These are phyloP conservation scores for Melanostoma scalare DNA, from an alignment of 2,888 invertebrate genomes.

Conservation along the genomic window DNA sequence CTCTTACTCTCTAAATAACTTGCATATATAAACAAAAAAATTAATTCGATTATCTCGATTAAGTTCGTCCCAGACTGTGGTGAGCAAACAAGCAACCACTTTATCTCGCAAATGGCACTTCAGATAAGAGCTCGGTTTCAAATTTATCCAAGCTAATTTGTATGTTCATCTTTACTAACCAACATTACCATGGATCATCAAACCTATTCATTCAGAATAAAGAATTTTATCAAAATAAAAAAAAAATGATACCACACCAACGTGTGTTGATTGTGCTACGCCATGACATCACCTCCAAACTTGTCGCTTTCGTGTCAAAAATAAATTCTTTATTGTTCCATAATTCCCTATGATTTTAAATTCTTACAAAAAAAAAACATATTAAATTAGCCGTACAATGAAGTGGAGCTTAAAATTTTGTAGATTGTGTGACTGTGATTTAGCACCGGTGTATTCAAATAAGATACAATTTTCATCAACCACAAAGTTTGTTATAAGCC, in stretches of 20 bases:
- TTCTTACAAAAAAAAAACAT: slow-evolving; percentile 23
- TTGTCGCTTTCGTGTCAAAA: slow-evolving; percentile 31
- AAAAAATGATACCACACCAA: slow-evolving; percentile 9
- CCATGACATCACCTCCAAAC: slow-evolving; percentile 56
- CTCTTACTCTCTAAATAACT: neutral
- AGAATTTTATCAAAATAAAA: neutral
- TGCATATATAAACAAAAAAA: slow-evolving; percentile 21
- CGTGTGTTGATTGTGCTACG: slow-evolving; percentile 21
- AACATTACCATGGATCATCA: slow-evolving; percentile 17
- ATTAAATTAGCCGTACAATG: slow-evolving; percentile 35
- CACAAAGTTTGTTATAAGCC: slow-evolving; percentile 2
- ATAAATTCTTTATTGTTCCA: slow-evolving; percentile 33
- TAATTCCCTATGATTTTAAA: slow-evolving; percentile 15
- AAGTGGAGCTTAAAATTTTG: slow-evolving; percentile 10
- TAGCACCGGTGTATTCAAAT: neutral
- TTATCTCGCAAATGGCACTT: slow-evolving; percentile 12
- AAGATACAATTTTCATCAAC: neutral
- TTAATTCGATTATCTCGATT: slow-evolving; percentile 41
- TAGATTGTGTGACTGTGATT: slow-evolving; percentile 9
- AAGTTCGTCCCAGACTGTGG: neutral
- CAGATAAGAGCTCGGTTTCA: slow-evolving; percentile 15
- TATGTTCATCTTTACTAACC: no score
- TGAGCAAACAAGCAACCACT: slow-evolving; percentile 16
- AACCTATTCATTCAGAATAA: slow-evolving; percentile 2
- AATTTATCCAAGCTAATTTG: slow-evolving; percentile 29